These are phyloP conservation scores for Toxostoma redivivum DNA, from an alignment of 2,113 vertebrate species.

Conservation along the genomic window DNA sequence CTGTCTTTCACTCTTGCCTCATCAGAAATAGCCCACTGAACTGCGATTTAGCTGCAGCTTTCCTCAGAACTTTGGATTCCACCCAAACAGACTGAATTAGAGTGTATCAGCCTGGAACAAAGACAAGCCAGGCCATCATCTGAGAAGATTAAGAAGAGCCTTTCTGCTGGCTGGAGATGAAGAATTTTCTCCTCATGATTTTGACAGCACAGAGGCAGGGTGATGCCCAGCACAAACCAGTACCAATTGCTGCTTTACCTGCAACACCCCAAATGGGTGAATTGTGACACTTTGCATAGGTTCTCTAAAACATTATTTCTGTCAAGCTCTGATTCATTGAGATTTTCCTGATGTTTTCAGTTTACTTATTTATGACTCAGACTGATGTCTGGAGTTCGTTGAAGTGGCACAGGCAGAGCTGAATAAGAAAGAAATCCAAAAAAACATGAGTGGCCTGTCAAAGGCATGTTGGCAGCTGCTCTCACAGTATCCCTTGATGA, in stretches of 20 bases:
- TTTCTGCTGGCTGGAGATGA: slow-evolving; percentile 26
- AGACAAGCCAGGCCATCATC: slow-evolving; percentile 6
- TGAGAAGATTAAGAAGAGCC: slow-evolving; percentile 12
- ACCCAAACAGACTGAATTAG: slow-evolving; percentile 4
- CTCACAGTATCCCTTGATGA: neutral
- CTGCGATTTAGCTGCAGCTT: neutral
- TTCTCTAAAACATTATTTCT: neutral
- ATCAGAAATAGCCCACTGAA: neutral
- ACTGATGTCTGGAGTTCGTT: neutral
- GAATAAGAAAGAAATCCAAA: neutral
- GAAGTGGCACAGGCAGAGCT: neutral
- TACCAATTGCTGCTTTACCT: neutral
- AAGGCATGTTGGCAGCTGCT: neutral
- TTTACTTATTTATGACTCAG: neutral
- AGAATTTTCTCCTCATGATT: neutral
- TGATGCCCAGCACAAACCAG: neutral
- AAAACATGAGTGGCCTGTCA: neutral
- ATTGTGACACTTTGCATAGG: neutral
- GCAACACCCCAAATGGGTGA: neutral
- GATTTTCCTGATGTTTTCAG: neutral
- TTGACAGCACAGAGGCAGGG: neutral
- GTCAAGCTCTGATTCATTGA: neutral
- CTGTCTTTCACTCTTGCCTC: neutral
- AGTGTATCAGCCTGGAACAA: slow-evolving; percentile 27
- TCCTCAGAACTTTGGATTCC: slow-evolving; percentile 10